Base-by-base conservation (phyloP, 2,888 invertebrate species). In the Cephus rjabovi region DNA sequence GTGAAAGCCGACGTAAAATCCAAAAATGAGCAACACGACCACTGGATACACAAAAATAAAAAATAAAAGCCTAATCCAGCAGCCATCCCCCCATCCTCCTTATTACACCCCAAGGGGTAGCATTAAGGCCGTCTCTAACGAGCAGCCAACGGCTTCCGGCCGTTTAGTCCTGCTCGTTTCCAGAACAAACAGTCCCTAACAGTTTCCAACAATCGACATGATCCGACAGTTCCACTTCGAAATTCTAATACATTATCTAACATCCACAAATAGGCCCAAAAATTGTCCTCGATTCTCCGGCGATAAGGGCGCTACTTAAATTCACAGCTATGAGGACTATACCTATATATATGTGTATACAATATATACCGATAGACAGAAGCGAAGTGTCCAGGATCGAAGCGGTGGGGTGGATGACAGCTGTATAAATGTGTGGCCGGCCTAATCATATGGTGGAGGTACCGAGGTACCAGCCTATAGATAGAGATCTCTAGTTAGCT, bases 361-460 rank as follows among this genome's bases (percentile, higher is more conserved):
- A 31, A 31, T 31, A 37, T 40, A 40, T 37, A 12, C 3, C 15
- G 4, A 15, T 40, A 40, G 23, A 40, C 15, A 9, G 56, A 56
- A 56, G 56, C 15, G 3, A 56, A 56, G 56, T 23, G 23, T 56
- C 9, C 56, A 56, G 56, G 2, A 56, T 56, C 31, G 71, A 34
- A 31, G 31, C 6, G 31, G 71, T 34, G 73, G 35, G 69, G 15
- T 69, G 40, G 68, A 56, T 71, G 78, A 70, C 78, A 78, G 78
- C 78, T 78, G 78, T 78, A 78, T 30, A 34, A 75, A 75, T 75
- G 78, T 73, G 75, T 75, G 78, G 35, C 73, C 69, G 12, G 33
- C 35, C 78, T 78, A 78, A 78, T 78, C 78, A 78, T 76, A 78
- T 76, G 75, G 75, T 69, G 56, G 69, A 75, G 76, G 76, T 73